A percentile compares a stretch with the other conserved stretches of the same genome.
Conservation (phyloP, 2,113 vertebrate genomes). For the Myocastor coypus region DNA sequence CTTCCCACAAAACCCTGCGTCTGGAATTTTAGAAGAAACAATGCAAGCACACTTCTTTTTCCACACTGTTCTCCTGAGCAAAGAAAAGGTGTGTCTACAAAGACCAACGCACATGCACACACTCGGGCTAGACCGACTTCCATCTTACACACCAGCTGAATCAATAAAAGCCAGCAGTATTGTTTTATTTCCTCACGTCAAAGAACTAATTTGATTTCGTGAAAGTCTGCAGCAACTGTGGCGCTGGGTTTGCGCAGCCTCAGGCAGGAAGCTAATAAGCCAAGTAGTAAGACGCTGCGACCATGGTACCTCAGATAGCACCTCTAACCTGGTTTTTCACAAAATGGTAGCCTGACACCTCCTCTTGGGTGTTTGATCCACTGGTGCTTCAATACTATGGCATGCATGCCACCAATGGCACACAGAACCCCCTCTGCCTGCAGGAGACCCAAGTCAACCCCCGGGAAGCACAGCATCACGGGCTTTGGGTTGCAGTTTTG, state of each 20-base stretch:
- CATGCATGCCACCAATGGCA: neutral
- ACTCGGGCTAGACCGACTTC: neutral
- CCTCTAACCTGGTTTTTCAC: neutral
- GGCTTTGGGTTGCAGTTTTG: too few relatives aligned
- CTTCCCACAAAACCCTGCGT: neutral
- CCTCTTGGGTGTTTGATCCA: neutral
- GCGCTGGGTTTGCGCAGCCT: neutral
- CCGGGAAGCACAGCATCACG: neutral
- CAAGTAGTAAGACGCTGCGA: neutral
- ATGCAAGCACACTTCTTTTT: neutral
- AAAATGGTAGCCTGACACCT: neutral
- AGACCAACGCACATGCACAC: neutral
- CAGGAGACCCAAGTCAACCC: neutral
- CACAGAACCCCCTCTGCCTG: neutral
- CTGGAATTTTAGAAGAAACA: constrained; percentile 45
- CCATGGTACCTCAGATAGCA: neutral
- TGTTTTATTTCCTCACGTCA: constrained; percentile 1
- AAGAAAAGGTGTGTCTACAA: neutral
- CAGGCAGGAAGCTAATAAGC: neutral
- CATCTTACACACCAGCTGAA: constrained; percentile 35
- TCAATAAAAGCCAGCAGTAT: neutral
- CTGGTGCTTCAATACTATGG: neutral
- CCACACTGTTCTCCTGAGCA: neutral
- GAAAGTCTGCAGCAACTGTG: neutral
- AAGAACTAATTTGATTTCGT: neutral